phyloP scores from a whole-genome alignment of 2,113 vertebrate genomes.

The Calidris pygmaea region DNA sequence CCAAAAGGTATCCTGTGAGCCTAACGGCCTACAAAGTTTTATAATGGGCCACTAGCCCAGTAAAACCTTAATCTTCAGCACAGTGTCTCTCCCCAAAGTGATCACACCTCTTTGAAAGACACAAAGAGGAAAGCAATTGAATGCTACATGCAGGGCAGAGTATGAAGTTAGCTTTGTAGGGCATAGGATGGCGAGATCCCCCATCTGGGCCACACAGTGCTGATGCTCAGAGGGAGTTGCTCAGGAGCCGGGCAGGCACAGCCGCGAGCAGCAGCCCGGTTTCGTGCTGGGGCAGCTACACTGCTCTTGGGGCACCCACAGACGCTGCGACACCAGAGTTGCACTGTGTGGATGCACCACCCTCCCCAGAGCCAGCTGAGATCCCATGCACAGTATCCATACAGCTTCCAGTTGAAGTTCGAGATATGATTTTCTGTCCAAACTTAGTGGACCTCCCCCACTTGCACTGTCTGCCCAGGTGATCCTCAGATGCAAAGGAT shows the following conservation, averaged over 20 bases:
- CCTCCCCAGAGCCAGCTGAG: neutral
- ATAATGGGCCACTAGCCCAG: neutral
- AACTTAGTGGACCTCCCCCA: neutral
- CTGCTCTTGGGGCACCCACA: accelerated
- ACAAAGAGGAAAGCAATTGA: neutral
- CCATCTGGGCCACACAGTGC: neutral
- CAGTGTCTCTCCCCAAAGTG: neutral
- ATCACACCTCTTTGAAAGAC: neutral
- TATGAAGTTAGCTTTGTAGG: neutral
- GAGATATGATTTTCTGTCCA: neutral
- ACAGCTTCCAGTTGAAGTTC: neutral
- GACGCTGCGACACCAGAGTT: neutral
- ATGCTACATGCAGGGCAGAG: neutral
- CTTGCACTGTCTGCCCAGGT: neutral
- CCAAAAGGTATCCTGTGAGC: neutral
- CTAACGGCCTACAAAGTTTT: neutral
- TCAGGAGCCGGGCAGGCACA: accelerated
- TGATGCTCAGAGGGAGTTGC: neutral
- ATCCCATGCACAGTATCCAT: neutral
- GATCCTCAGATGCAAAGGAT: neutral
- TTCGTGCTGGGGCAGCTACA: accelerated
- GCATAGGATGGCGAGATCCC: neutral
- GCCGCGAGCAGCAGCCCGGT: neutral
- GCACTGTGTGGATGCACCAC: neutral
- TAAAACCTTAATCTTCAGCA: neutral